Conservation (phyloP, 1,140 invertebrate species). For the Stegodyphus dumicola region DNA sequence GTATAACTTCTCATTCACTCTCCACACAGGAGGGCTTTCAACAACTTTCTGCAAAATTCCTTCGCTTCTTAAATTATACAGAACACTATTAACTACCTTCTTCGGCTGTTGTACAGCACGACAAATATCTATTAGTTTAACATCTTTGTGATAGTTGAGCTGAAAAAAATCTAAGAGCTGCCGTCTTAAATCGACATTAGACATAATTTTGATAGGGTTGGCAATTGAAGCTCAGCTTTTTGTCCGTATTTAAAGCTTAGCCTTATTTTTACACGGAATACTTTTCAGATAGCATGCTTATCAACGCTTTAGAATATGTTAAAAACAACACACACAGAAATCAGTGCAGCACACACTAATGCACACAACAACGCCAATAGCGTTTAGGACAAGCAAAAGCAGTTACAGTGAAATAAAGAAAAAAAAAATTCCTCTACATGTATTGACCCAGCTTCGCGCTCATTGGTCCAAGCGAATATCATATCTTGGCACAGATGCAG, state of each 20-base stretch:
- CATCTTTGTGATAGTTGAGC: slow-evolving; percentile 53
- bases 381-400: slow-evolving; percentile 49
- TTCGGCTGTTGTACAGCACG: slow-evolving; percentile 61
- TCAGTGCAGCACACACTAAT: slow-evolving; percentile 57
- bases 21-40: slow-evolving; percentile 64
- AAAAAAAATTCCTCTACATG: slow-evolving; percentile 57
- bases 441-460: slow-evolving; percentile 56
- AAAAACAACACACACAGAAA: slow-evolving; percentile 61
- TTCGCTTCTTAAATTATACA: slow-evolving; percentile 65
- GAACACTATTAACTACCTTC: slow-evolving; percentile 65
- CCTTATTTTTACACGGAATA: slow-evolving; percentile 29
- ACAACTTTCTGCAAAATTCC: slow-evolving; percentile 63
- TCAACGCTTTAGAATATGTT: slow-evolving; percentile 40
- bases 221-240: slow-evolving; percentile 50
- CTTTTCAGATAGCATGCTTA: slow-evolving; percentile 59
- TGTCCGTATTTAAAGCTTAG: slow-evolving; percentile 43
- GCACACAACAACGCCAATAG: slow-evolving; percentile 60
- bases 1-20: slow-evolving; percentile 53
- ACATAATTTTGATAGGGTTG: slow-evolving; percentile 57
- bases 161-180: slow-evolving; percentile 61
- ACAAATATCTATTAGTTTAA: slow-evolving; percentile 58
- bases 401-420: slow-evolving; percentile 61
- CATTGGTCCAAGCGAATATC: slow-evolving; percentile 43
- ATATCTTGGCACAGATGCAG: slow-evolving; percentile 32
- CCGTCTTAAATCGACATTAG: slow-evolving; percentile 58